phyloP scores from a whole-genome alignment of 2,888 invertebrate species.

The Synergus gifuensis region DNA sequence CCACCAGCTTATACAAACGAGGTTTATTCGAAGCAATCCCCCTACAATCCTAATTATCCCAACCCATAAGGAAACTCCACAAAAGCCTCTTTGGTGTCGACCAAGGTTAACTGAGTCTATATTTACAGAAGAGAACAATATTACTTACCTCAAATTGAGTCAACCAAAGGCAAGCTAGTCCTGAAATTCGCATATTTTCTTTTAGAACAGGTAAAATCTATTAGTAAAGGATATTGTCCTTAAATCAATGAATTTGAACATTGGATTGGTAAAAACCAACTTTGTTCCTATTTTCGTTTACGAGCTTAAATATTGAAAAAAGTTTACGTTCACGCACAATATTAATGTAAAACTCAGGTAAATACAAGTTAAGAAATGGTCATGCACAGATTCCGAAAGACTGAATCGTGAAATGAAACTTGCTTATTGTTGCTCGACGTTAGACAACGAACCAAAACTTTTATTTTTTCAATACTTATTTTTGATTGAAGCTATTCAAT shows the following conservation, averaged over 20 bases:
- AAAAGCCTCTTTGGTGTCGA: not conserved
- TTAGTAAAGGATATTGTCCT: too few relatives aligned
- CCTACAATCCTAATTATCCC: constrained; percentile 36
- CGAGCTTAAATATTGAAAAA: not conserved
- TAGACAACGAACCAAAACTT: not conserved
- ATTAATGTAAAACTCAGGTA: not conserved
- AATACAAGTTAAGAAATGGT: too few relatives aligned
- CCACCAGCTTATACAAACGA: constrained; percentile 25
- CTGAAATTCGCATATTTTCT: too few relatives aligned
- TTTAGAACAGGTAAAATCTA: too few relatives aligned
- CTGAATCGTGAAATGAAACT: not conserved
- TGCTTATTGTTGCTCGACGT: not conserved
- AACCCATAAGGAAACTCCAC: constrained; percentile 3
- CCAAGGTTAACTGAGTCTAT: not conserved
- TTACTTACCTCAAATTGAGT: not conserved
- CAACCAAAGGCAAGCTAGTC: not conserved
- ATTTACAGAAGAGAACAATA: not conserved
- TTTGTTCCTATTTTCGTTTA: not conserved
- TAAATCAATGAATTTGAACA: too few relatives aligned
- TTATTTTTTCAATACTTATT: not conserved
- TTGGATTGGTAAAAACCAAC: not conserved
- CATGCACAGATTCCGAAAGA: too few relatives aligned
- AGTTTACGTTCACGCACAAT: not conserved
- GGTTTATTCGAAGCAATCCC: constrained; percentile 21
- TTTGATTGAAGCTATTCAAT: not conserved